A percentile compares a stretch with the other conserved stretches of the same genome.
Evolutionary conservation across 1,140 invertebrate genomes (phyloP).

Genomic region (Trissolcus basalis): DNA sequence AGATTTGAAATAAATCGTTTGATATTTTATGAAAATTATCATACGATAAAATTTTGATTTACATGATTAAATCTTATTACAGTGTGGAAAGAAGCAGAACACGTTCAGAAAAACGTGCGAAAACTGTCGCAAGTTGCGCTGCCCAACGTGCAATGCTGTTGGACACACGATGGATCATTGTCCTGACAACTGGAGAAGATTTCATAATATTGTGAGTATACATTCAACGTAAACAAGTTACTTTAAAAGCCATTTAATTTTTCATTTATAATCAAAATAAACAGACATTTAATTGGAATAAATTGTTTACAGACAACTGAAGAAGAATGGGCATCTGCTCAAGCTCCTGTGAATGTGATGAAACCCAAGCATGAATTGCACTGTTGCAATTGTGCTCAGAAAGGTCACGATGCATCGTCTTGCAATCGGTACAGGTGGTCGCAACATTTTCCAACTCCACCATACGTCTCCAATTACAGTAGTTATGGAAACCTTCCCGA

Average conservation of each 20-base stretch:
- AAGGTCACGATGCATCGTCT: slow-evolving; percentile 76
- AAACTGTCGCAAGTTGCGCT: slow-evolving; percentile 75
- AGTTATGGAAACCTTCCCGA: neutral
- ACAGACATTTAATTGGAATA: too few species aligned
- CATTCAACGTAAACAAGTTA: too few species aligned
- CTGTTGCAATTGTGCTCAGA: slow-evolving; percentile 80
- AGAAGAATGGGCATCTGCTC: slow-evolving; percentile 15
- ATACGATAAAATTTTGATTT: too few species aligned
- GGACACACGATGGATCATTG: slow-evolving; percentile 79
- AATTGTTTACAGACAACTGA: slow-evolving; percentile 55
- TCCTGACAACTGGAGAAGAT: slow-evolving; percentile 83
- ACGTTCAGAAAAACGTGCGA: slow-evolving; percentile 79
- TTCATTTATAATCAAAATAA: too few species aligned
- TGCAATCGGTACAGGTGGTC: slow-evolving; percentile 67
- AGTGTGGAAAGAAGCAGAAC: slow-evolving; percentile 81
- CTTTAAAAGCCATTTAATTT: too few species aligned
- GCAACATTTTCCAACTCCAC: slow-evolving; percentile 65
- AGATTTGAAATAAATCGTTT: too few species aligned
- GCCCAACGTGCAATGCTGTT: slow-evolving; percentile 77
- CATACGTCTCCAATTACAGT: slow-evolving; percentile 64
- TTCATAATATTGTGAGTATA: slow-evolving; percentile 82
- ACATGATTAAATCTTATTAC: slow-evolving; percentile 12
- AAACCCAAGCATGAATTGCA: slow-evolving; percentile 69
- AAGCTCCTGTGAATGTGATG: slow-evolving; percentile 53
- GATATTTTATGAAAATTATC: too few species aligned